Conservation (phyloP, 2,888 invertebrate species). For the Hirtodrosophila duncani region DNA sequence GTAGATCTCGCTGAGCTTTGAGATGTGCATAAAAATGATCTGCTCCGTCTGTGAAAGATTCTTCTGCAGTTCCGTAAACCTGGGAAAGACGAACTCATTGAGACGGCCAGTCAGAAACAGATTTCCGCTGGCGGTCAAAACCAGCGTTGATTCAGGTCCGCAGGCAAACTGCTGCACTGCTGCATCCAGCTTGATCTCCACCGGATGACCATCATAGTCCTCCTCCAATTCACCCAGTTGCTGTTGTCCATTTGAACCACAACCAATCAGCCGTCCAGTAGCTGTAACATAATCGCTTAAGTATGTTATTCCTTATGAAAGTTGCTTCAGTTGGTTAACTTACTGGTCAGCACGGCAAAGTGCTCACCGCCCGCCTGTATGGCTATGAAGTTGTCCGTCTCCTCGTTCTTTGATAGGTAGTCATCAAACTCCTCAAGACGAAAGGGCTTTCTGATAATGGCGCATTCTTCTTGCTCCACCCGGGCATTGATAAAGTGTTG, state of each 20-base stretch:
- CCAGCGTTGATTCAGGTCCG: slow-evolving; percentile 76
- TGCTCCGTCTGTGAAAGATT: slow-evolving; percentile 74
- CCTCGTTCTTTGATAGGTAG: slow-evolving; percentile 72
- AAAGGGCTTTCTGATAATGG: slow-evolving; percentile 75
- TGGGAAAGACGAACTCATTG: slow-evolving; percentile 75
- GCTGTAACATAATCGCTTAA: slow-evolving; percentile 39
- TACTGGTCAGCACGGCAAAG: slow-evolving; percentile 76
- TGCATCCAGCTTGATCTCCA: slow-evolving; percentile 72
- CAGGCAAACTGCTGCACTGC: slow-evolving; percentile 74
- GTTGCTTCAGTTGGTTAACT: slow-evolving; percentile 43
- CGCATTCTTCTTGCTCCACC: slow-evolving; percentile 60
- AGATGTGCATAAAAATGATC: slow-evolving; percentile 76
- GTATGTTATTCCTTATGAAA: neutral
- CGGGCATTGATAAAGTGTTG: slow-evolving; percentile 67
- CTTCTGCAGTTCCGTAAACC: slow-evolving; percentile 75
- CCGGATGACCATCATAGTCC: slow-evolving; percentile 65
- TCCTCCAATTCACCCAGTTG: slow-evolving; percentile 69
- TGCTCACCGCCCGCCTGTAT: slow-evolving; percentile 77
- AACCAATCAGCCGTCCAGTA: slow-evolving; percentile 75
- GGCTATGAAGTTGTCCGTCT: slow-evolving; percentile 73
- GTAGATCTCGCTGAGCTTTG: slow-evolving; percentile 76
- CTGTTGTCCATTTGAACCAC: slow-evolving; percentile 73
- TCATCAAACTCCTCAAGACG: slow-evolving; percentile 75
- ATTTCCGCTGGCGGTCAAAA: slow-evolving; percentile 74
- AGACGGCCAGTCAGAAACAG: slow-evolving; percentile 74